Evolutionary conservation across 2,113 vertebrate species (phyloP).

Genomic region (Helogale parvula): DNA sequence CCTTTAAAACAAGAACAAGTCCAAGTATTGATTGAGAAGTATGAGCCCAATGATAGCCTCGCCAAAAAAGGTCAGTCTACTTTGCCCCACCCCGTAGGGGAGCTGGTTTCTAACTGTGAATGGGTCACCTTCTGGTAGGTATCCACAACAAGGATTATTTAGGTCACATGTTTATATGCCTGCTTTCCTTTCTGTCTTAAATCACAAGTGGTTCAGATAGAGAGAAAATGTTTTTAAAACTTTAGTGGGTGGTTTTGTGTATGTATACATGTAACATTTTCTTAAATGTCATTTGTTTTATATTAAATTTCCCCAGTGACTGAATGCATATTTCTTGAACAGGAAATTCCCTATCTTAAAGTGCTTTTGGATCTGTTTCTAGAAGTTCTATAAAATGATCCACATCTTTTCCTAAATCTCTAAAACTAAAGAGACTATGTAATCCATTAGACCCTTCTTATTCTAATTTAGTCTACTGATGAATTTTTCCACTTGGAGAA

Average conservation of each 20-base stretch:
- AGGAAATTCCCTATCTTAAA: conserved; percentile 47
- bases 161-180: not conserved
- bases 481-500: conserved; percentile 4
- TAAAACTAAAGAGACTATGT: conserved; percentile 64
- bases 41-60: conserved; percentile 91
- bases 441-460: conserved; percentile 57
- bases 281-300: not conserved
- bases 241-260: not conserved
- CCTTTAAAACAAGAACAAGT: conserved; percentile 97
- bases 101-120: conserved; percentile 13
- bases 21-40: conserved; percentile 97
- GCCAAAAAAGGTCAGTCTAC: conserved; percentile 93
- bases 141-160: not conserved
- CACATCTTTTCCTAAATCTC: conserved; percentile 56
- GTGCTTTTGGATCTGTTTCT: conserved; percentile 40
- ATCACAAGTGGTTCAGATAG: not conserved
- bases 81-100: not conserved
- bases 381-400: conserved; percentile 30
- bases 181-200: not conserved
- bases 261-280: not conserved
- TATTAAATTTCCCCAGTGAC: not conserved
- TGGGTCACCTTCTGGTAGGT: not conserved
- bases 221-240: not conserved
- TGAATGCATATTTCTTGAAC: conserved; percentile 16
- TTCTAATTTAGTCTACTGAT: not conserved